Evolutionary conservation across 1,140 invertebrate species (phyloP), one percentile per base, ranked within the genome.

Genomic region (Octopus bimaculoides): DNA sequence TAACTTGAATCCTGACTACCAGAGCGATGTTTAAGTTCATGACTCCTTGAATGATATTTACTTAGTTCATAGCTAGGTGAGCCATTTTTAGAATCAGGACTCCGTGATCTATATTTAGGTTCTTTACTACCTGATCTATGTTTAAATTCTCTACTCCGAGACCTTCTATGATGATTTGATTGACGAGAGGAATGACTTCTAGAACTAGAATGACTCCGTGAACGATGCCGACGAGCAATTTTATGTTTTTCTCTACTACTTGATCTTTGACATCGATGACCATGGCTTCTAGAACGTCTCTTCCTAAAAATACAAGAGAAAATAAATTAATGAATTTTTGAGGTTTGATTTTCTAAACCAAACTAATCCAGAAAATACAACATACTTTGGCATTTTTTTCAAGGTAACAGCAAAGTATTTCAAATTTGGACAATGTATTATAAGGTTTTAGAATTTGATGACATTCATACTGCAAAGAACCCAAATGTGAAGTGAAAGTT

Each of bases 191-290:
- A 10, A 17, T 71, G 66, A 3, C 66, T 71, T 81, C 80, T 80
- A 69, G 78, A 78, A 8, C 71, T 79, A 53, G 79, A 82, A 54
- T 78, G 79, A 66, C 81, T 80, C 12, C 81, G 79, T 41, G 79
- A 79, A n/a, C 82, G 81, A 53, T 80, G 78, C 12, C 79, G 78
- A 52, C 83, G 79, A 54, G 78, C 79, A 20, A 74, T 81, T 71
- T 81, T 81, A 53, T 83, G 81, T 55, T 83, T 79, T 17, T 86
- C 86, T 75, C 81, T 77, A 77, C 84, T 84, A 26, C 82, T 75
- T 5, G 83, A 83, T 56, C 83, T 82, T 54, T 79, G 82, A 55
- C 82, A 74, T 77, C 75, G 77, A 17, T 80, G 82, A 75, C 81
- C 78, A 78, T 78, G 77, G 54, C 82, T 82, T 9, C 83, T 61